phyloP scores from a whole-genome alignment of 2,888 invertebrate genomes.

The Exephanes ischioxanthus region DNA sequence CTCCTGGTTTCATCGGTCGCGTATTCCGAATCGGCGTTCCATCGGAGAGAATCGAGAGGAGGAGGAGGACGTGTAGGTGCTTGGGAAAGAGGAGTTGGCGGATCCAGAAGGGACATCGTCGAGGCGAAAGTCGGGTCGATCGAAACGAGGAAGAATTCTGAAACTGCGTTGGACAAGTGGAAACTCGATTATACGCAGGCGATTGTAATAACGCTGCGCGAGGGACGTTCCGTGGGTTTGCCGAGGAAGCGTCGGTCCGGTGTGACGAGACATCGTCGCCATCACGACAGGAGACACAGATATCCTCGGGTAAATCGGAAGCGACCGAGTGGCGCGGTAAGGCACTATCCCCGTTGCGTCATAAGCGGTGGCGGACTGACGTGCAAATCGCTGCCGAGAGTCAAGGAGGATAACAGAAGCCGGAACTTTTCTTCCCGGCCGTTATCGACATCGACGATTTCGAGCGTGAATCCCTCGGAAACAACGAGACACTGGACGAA shows the following conservation, averaged over 20 bases:
- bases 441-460: not conserved
- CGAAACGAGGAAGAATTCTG: conserved; percentile 5
- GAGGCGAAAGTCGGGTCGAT: not conserved
- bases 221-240: conserved; percentile 3
- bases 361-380: not conserved
- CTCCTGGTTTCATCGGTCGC: conserved; percentile 3
- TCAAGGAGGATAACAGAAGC: not conserved
- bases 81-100: not conserved
- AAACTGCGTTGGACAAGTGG: not conserved
- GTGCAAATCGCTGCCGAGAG: not conserved
- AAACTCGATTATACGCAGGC: not conserved
- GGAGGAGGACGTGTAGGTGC: not conserved
- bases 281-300: conserved; percentile 6
- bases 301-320: conserved; percentile 9
- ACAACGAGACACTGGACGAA: not conserved
- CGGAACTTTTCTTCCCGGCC: not conserved
- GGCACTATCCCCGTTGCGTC: conserved; percentile 1
- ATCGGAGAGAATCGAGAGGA: not conserved
- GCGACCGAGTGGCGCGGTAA: not conserved
- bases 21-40: not conserved
- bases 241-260: conserved; percentile 33
- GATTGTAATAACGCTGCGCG: not conserved
- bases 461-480: not conserved
- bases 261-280: not conserved
- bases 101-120: not conserved